These are phyloP conservation scores for Platichthys flesus DNA, from an alignment of 2,113 vertebrate genomes.

Conservation along the genomic window DNA sequence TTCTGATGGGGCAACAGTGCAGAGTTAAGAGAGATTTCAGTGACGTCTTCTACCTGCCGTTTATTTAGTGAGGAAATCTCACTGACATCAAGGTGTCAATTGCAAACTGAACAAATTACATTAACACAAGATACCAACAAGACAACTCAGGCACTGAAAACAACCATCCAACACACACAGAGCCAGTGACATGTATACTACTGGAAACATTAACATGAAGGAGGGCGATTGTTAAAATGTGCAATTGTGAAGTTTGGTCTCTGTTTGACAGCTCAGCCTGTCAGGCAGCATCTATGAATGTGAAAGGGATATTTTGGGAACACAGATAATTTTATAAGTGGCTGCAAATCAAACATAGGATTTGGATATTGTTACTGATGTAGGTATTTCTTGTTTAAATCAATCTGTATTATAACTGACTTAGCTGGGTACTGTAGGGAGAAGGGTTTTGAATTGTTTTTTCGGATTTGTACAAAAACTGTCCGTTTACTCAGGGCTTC, in stretches of 20 bases:
- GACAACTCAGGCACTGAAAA: no score
- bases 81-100: no score
- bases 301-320: neutral
- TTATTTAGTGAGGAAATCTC: no score
- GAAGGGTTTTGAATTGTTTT: neutral
- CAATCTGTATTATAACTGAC: neutral
- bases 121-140: no score
- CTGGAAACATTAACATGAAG: neutral
- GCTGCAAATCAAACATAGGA: slow-evolving; percentile 1
- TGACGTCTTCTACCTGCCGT: no score
- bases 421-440: no score
- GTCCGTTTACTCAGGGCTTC: neutral
- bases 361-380: neutral
- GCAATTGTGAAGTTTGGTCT: neutral
- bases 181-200: neutral
- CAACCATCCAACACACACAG: no score
- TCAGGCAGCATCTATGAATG: neutral
- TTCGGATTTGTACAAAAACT: neutral
- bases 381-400: neutral
- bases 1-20: no score
- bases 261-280: neutral
- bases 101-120: no score
- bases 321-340: neutral
- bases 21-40: no score
- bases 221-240: neutral